phyloP scores from a whole-genome alignment of 2,113 vertebrate species.

The Silurus meridionalis region DNA sequence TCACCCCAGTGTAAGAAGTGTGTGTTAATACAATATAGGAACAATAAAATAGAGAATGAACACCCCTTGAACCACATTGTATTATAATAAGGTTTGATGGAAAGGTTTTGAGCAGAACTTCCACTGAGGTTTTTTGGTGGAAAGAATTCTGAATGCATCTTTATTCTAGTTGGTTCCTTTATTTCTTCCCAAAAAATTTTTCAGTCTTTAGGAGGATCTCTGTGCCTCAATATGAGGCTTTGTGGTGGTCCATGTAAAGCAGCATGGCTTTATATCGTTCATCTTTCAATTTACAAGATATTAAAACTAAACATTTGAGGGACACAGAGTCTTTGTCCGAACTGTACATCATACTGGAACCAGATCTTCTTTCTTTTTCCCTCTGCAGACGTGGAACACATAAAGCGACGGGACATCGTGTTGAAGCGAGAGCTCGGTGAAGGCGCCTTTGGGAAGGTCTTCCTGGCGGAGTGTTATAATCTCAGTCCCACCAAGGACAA shows the following conservation, averaged over 20 bases:
- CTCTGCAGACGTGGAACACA: slow-evolving; percentile 84
- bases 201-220: neutral
- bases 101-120: neutral
- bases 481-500: slow-evolving; percentile 94
- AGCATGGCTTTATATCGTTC: neutral
- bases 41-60: neutral
- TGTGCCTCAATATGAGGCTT: neutral
- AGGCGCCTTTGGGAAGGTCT: slow-evolving; percentile 92
- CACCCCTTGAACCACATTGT: neutral
- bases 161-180: neutral
- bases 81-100: neutral
- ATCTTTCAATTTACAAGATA: neutral
- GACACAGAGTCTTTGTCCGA: neutral
- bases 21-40: neutral
- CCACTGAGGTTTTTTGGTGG: neutral
- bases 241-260: neutral
- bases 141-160: neutral
- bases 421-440: slow-evolving; percentile 88
- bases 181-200: neutral
- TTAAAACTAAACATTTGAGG: neutral
- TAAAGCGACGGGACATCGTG: slow-evolving; percentile 89
- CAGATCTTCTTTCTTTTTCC: slow-evolving; percentile 31
- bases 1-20: neutral
- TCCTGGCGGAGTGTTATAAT: slow-evolving; percentile 95
- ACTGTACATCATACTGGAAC: neutral